Conservation (phyloP, 2,113 vertebrate genomes). For the Physeter macrocephalus region DNA sequence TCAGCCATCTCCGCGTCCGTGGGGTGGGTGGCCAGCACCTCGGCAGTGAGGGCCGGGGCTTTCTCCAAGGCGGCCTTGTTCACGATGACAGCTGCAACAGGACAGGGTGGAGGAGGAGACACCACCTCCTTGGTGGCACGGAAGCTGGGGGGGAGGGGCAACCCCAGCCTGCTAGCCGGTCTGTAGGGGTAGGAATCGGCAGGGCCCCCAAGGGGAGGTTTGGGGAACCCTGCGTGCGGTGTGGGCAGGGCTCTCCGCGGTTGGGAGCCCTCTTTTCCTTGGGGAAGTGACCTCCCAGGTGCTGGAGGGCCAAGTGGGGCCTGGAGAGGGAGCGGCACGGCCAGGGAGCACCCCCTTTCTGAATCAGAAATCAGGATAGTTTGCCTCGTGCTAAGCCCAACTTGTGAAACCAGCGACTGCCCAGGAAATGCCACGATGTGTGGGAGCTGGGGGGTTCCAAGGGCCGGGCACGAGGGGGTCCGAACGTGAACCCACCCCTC, state of each 20-base stretch:
- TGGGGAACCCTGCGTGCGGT: neutral
- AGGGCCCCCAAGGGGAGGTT: neutral
- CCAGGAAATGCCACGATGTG: rapidly evolving
- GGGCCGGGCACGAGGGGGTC: neutral
- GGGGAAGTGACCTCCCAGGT: neutral
- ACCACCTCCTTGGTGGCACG: too few species aligned
- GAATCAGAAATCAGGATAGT: neutral
- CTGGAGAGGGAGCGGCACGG: neutral
- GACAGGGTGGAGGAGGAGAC: neutral
- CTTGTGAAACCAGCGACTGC: neutral
- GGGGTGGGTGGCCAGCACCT: constrained; percentile 58
- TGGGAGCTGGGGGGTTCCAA: neutral
- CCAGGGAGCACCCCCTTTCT: too few species aligned
- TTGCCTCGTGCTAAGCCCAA: rapidly evolving
- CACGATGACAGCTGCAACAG: neutral
- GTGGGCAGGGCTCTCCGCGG: neutral
- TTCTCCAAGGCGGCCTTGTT: constrained; percentile 53
- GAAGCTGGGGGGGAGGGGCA: too few species aligned
- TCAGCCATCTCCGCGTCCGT: constrained; percentile 50
- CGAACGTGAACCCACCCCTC: neutral
- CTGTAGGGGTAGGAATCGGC: neutral
- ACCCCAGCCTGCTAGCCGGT: too few species aligned
- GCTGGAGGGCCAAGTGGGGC: neutral
- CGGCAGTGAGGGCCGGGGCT: neutral
- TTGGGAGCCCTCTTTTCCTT: neutral